Base-by-base conservation (phyloP, 1,140 invertebrate genomes). In the Zophobas atratus region DNA sequence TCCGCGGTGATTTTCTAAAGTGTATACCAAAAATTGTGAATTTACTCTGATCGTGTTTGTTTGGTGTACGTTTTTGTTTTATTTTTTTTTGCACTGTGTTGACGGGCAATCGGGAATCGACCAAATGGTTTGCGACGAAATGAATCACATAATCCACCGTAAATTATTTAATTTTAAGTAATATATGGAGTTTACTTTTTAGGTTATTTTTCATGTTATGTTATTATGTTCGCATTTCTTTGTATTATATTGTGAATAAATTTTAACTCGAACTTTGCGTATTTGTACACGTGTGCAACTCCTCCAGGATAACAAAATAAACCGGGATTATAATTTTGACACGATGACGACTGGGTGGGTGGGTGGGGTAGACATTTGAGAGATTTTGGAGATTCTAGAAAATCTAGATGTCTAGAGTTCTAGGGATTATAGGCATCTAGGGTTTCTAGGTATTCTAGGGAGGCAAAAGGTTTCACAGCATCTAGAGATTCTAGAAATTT, bases 211-310 rank as follows among this genome's bases (percentile, higher is more conserved):
- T 51, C 49, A 67, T 33, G n/a, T 60, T 60, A 63, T 63, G 53
- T 20, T 20, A 67, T 67, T 67, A 67, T 67, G n/a, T 41, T 67
- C 8, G 60, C 39, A 67, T 67, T 67, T 46, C 1, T 32, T 67
- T 67, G 60, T 67, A 67, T 67, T 32, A 67, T 67, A 67, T n/a
- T 67, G 60, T 67, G 60, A 67, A 67, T 67, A 67, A 67, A 57
- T 33, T 20, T 4, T 6, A 57, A 57, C 35, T 34, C 6, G 32
- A 57, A 53, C 2, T 46, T 46, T 46, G 43, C 20, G 20, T 20
- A 20, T 20, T 20, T 20, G 20, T 20, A 20, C 20, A 20, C 20
- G 20, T 20, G 20, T 20, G 20, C 20, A 20, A 20, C 20, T 20
- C 20, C 20, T 20, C 20, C 20, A 20, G 20, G 20, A 20, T 20